Evolutionary conservation across 2,888 invertebrate species (phyloP).

Genomic region (Dascillus cervinus): DNA sequence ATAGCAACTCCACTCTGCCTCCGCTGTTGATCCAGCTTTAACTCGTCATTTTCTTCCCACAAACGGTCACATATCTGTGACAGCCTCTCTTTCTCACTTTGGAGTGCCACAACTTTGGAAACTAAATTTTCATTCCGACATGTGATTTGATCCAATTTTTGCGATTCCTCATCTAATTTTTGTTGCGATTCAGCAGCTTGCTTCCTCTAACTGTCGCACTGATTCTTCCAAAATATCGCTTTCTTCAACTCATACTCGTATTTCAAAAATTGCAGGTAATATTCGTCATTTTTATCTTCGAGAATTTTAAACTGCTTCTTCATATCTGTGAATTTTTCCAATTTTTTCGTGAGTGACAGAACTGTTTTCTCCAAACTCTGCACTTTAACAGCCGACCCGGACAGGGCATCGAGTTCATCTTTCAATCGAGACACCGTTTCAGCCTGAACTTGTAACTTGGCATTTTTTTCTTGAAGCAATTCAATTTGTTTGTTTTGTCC

Average conservation of each 20-base stretch:
- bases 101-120: conserved; percentile 66
- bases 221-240: conserved; percentile 60
- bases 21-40: conserved; percentile 47
- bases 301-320: conserved; percentile 77
- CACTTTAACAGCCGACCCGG: conserved; percentile 85
- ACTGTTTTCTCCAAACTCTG: conserved; percentile 77
- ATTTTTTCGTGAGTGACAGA: conserved; percentile 84
- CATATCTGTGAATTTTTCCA: conserved; percentile 87
- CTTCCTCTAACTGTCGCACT: conserved; percentile 87
- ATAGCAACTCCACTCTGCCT: conserved; percentile 36
- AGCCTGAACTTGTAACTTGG: conserved; percentile 69
- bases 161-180: conserved; percentile 80
- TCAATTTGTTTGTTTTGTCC: conserved; percentile 71
- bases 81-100: conserved; percentile 78
- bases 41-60: conserved; percentile 80
- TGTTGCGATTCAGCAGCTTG: conserved; percentile 83
- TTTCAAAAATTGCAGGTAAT: conserved; percentile 81
- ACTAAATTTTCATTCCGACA: conserved; percentile 79
- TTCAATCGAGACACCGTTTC: conserved; percentile 74
- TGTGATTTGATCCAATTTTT: conserved; percentile 79
- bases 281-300: conserved; percentile 86
- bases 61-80: conserved; percentile 75
- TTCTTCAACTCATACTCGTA: conserved; percentile 86
- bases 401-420: conserved; percentile 88
- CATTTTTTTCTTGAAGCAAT: conserved; percentile 69